These are phyloP conservation scores for Notoglanidium macrostoma DNA, from an alignment of 2,797 vertebrate species.

Conservation along the genomic window DNA sequence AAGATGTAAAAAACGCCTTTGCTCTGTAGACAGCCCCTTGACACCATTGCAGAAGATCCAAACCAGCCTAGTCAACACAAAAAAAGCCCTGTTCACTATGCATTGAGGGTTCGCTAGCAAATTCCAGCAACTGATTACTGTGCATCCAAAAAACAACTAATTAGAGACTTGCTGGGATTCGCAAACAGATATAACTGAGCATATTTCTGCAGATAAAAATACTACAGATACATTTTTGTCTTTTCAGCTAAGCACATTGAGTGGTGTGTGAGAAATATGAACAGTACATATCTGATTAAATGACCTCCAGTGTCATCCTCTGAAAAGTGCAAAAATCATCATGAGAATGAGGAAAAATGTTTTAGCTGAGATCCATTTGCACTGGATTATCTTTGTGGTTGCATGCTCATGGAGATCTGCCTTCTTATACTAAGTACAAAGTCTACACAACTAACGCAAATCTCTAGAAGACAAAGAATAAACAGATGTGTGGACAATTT, in stretches of 20 bases:
- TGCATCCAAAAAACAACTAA: constrained; percentile 51
- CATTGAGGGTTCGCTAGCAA: constrained; percentile 37
- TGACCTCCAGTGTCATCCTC: constrained; percentile 40
- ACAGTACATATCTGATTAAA: constrained; percentile 33
- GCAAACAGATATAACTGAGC: constrained; percentile 38
- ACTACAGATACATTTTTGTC: constrained; percentile 33
- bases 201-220: constrained; percentile 32
- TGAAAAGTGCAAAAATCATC: constrained; percentile 35
- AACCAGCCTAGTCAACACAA: constrained; percentile 53
- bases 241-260: constrained; percentile 39
- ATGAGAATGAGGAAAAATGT: constrained; percentile 23
- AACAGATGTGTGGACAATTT: neutral
- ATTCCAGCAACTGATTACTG: constrained; percentile 49
- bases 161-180: constrained; percentile 48
- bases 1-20: constrained; percentile 51
- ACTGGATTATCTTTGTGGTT: neutral
- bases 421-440: neutral
- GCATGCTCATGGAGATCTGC: neutral
- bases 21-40: constrained; percentile 43
- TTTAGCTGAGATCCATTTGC: constrained; percentile 7
- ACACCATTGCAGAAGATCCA: constrained; percentile 47
- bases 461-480: neutral
- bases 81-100: constrained; percentile 41
- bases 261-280: neutral
- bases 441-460: neutral